phyloP scores from a whole-genome alignment of 2,797 vertebrate species.

The Neosilurus mollespiculum region DNA sequence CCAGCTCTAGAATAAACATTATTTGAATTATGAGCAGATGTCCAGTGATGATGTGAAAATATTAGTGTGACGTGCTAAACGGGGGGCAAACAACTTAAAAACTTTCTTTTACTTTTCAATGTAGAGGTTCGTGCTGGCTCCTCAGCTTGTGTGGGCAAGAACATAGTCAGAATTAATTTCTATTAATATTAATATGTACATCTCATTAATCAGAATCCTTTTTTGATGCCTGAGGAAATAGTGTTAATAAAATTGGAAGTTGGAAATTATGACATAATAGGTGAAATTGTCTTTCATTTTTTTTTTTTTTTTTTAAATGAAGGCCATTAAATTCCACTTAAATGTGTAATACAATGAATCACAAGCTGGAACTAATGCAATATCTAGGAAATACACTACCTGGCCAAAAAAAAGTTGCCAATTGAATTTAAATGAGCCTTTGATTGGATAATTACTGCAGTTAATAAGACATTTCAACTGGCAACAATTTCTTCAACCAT shows the following conservation, averaged over 20 bases:
- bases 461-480: too few species aligned
- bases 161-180: neutral
- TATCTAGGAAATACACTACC: neutral
- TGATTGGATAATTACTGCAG: too few species aligned
- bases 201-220: too few species aligned
- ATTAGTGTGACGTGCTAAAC: neutral
- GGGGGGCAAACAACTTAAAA: neutral
- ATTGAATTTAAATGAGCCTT: too few species aligned
- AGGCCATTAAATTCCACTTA: neutral
- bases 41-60: neutral
- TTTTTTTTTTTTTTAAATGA: neutral
- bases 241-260: too few species aligned
- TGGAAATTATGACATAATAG: too few species aligned
- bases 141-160: neutral
- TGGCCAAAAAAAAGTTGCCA: too few species aligned
- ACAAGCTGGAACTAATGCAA: neutral
- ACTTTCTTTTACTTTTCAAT: neutral
- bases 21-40: slow-evolving; percentile 52
- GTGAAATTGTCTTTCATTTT: too few species aligned
- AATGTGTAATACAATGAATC: neutral
- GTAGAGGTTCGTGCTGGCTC: neutral
- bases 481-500: too few species aligned
- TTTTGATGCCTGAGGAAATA: too few species aligned
- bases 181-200: too few species aligned
- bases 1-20: slow-evolving; percentile 38